phyloP scores from a whole-genome alignment of 2,888 invertebrate genomes.

The Drosophila recens region DNA sequence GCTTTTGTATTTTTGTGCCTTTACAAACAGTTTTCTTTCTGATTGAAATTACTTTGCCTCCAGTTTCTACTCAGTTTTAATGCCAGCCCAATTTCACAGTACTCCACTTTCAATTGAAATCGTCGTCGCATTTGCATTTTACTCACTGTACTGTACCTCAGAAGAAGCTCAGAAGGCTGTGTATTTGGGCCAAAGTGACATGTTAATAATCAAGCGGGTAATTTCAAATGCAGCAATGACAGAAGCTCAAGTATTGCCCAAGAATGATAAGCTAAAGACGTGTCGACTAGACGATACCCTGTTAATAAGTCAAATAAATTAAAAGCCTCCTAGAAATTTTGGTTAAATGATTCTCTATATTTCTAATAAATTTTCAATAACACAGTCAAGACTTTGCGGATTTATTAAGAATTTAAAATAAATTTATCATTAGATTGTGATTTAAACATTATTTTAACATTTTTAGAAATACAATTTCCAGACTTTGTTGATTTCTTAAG shows the following conservation, averaged over 20 bases:
- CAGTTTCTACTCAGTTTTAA: slow-evolving; percentile 12
- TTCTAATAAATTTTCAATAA: too few species aligned
- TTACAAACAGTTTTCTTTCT: slow-evolving; percentile 36
- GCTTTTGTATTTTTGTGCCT: slow-evolving; percentile 64
- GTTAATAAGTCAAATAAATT: neutral
- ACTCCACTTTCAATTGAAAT: slow-evolving; percentile 35
- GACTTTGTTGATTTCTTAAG: too few species aligned
- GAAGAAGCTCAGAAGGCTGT: slow-evolving; percentile 25
- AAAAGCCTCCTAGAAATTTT: too few species aligned
- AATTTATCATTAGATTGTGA: too few species aligned
- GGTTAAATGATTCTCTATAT: too few species aligned
- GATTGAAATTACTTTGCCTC: slow-evolving; percentile 56
- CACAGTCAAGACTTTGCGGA: too few species aligned
- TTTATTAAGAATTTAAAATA: too few species aligned
- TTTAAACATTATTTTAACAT: too few species aligned
- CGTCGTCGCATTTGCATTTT: slow-evolving; percentile 54
- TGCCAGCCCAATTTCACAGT: slow-evolving; percentile 33
- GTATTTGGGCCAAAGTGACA: slow-evolving; percentile 72
- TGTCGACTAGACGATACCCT: slow-evolving; percentile 42
- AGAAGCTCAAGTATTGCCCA: slow-evolving; percentile 4
- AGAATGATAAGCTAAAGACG: neutral
- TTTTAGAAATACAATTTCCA: too few species aligned
- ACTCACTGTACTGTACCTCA: slow-evolving; percentile 11
- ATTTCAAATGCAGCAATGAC: slow-evolving; percentile 60
- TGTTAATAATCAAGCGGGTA: slow-evolving; percentile 74